A percentile compares a stretch with the other conserved stretches of the same genome.
phyloP scores from a whole-genome alignment of 2,888 invertebrate species.

The Nymphalis polychloros region DNA sequence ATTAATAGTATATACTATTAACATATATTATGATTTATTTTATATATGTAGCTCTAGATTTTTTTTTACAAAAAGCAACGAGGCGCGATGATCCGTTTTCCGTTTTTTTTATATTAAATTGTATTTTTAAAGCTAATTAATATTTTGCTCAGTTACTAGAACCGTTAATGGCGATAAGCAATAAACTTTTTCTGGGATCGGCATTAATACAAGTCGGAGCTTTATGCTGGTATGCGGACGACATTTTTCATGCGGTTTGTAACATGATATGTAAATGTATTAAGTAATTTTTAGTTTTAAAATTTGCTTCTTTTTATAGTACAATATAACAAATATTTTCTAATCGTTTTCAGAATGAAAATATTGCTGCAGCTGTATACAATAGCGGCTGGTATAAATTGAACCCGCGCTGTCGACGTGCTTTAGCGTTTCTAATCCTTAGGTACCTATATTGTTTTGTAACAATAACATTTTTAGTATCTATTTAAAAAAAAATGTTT shows the following conservation, averaged over 20 bases:
- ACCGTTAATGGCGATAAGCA: slow-evolving; percentile 66
- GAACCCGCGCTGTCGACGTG: slow-evolving; percentile 63
- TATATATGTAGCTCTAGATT: no score
- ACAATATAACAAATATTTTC: no score
- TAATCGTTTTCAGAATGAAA: slow-evolving; percentile 59
- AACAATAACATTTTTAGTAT: no score
- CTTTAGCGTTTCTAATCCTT: slow-evolving; percentile 64
- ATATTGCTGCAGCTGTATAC: slow-evolving; percentile 65
- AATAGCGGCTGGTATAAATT: slow-evolving; percentile 71
- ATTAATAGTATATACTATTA: no score
- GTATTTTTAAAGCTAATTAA: background rate
- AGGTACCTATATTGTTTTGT: slow-evolving; percentile 47
- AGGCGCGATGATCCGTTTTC: no score
- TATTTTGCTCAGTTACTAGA: slow-evolving; percentile 61
- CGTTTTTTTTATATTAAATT: background rate
- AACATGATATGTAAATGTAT: background rate
- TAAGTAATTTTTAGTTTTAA: no score
- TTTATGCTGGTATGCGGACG: slow-evolving; percentile 76
- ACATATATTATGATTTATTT: no score
- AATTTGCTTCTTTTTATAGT: no score
- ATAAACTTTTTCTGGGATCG: slow-evolving; percentile 67
- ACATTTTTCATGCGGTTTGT: slow-evolving; percentile 68
- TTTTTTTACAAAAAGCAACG: no score
- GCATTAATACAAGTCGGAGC: slow-evolving; percentile 72
- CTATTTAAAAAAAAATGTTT: no score